Percentiles rank a stretch among this genome's conserved stretches.
phyloP scores from a whole-genome alignment of 2,113 vertebrate genomes.

The Clupea harengus region DNA sequence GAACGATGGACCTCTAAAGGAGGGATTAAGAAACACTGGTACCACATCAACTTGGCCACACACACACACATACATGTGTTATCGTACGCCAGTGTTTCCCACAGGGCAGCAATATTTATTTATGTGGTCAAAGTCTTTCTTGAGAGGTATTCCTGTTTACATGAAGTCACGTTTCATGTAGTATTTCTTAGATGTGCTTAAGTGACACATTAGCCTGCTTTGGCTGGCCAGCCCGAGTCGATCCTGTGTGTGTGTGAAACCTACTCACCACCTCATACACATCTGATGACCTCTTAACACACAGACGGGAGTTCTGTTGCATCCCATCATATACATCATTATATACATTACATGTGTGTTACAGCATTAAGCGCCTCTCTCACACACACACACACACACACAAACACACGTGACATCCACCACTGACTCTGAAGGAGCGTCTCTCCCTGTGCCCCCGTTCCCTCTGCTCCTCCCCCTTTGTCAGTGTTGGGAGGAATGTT shows the following conservation, averaged over 20 bases:
- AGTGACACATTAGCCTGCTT: not conserved
- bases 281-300: not conserved
- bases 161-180: not conserved
- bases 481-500: slow-evolving; percentile 86
- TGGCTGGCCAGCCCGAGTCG: not conserved
- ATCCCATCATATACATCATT: too few relatives aligned
- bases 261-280: not conserved
- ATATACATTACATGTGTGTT: not conserved
- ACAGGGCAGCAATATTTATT: not conserved
- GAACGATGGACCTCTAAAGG: not conserved
- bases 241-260: not conserved
- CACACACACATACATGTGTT: not conserved
- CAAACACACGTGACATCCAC: not conserved
- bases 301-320: too few relatives aligned
- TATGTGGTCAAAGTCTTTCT: not conserved
- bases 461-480: slow-evolving; percentile 56
- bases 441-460: slow-evolving; percentile 20
- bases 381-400: not conserved
- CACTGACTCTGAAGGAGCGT: not conserved
- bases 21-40: not conserved
- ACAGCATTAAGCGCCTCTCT: not conserved
- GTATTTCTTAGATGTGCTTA: not conserved
- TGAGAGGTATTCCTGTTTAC: not conserved
- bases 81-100: not conserved
- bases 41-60: not conserved